These are phyloP conservation scores for Sogatella furcifera DNA, from an alignment of 1,140 invertebrate species.

Conservation along the genomic window DNA sequence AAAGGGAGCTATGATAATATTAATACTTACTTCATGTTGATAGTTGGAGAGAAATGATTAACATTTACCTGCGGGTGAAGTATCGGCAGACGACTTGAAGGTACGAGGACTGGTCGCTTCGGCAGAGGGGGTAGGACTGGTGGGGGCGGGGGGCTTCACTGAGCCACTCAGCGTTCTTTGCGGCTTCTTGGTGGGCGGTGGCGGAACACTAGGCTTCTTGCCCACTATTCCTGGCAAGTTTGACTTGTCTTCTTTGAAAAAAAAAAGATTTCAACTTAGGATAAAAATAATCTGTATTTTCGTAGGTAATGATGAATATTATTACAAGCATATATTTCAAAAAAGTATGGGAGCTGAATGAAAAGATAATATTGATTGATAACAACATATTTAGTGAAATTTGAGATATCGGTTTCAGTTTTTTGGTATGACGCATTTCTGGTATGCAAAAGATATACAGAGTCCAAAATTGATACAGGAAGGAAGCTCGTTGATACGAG, in stretches of 20 bases:
- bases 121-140: background rate
- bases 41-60: background rate
- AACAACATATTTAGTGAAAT: too few relatives aligned
- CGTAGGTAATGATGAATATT: too few relatives aligned
- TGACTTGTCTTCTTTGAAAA: slow-evolving; percentile 14
- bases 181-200: slow-evolving; percentile 22
- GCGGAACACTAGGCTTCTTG: slow-evolving; percentile 22
- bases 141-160: slow-evolving; percentile 4
- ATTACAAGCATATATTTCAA: too few relatives aligned
- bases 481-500: too few relatives aligned
- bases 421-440: too few relatives aligned
- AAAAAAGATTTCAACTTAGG: background rate
- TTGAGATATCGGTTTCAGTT: too few relatives aligned
- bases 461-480: too few relatives aligned
- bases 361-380: too few relatives aligned
- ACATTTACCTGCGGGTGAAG: slow-evolving; percentile 1
- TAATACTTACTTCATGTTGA: too few relatives aligned
- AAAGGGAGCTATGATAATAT: too few relatives aligned
- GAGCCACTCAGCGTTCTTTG: slow-evolving; percentile 3
- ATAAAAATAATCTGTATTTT: background rate
- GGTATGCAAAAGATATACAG: too few relatives aligned
- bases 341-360: too few relatives aligned
- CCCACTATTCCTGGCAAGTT: slow-evolving; percentile 12
- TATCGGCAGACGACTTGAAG: slow-evolving; percentile 1
- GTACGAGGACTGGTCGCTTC: background rate